Evolutionary conservation across 2,888 invertebrate genomes (phyloP).

Genomic region (Callimorpha dominula): DNA sequence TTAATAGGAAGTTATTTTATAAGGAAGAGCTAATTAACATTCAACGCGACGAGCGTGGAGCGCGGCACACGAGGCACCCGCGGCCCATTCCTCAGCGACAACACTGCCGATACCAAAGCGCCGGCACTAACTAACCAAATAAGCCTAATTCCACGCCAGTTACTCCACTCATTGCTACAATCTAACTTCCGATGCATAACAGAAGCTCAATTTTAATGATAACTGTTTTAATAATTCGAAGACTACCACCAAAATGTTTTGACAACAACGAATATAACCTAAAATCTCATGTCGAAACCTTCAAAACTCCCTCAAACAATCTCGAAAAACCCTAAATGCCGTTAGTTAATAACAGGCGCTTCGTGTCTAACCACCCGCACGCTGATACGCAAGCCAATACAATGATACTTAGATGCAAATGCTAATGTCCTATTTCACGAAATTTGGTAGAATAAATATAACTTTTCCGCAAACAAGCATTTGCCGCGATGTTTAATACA

Average conservation of each 20-base stretch:
- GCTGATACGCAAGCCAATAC: constrained; percentile 84
- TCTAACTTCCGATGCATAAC: constrained; percentile 11
- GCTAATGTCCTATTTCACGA: constrained; percentile 86
- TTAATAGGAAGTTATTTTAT: constrained; percentile 75
- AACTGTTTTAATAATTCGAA: constrained; percentile 44
- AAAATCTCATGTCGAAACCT: constrained; percentile 81
- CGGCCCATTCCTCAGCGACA: constrained; percentile 54
- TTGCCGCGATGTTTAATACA: constrained; percentile 49
- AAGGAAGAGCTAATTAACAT: constrained; percentile 84
- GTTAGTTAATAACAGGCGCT: constrained; percentile 65
- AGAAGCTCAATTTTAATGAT: constrained; percentile 24
- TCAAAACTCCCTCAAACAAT: constrained; percentile 67
- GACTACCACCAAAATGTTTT: constrained; percentile 67
- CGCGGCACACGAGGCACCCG: constrained; percentile 73
- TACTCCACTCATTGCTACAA: constrained; percentile 19
- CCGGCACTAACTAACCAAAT: constrained; percentile 47
- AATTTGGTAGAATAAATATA: constrained; percentile 81
- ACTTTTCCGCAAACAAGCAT: constrained; percentile 67
- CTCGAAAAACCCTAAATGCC: constrained; percentile 60
- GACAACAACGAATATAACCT: constrained; percentile 86
- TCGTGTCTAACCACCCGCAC: constrained; percentile 76
- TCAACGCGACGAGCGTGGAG: constrained; percentile 72
- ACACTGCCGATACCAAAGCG: constrained; percentile 46
- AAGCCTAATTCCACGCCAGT: constrained; percentile 33
- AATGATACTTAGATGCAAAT: constrained; percentile 86